These are phyloP conservation scores for Myopa testacea DNA, from an alignment of 2,888 invertebrate species.

Conservation along the genomic window DNA sequence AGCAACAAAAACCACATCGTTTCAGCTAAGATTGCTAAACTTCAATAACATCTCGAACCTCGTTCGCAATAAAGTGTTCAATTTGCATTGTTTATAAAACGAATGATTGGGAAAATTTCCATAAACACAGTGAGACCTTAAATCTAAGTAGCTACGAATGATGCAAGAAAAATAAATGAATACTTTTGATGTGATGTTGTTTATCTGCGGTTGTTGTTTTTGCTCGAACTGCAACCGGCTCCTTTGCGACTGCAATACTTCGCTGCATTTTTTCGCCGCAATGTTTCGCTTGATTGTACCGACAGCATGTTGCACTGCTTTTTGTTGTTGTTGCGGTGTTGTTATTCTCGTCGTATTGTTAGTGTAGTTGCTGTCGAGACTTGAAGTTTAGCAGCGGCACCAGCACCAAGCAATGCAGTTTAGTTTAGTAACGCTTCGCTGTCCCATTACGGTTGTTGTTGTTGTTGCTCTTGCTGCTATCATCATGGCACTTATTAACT, in stretches of 20 bases:
- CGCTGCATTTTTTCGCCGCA: too few relatives aligned
- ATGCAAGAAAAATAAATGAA: too few relatives aligned
- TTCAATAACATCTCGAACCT: too few relatives aligned
- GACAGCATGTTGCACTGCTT: neutral
- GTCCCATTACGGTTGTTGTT: neutral
- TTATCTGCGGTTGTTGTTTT: neutral
- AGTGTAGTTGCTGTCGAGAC: neutral
- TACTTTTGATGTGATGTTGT: neutral
- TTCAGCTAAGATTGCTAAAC: too few relatives aligned
- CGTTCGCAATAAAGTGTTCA: too few relatives aligned
- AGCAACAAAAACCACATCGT: too few relatives aligned
- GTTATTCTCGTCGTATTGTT: neutral
- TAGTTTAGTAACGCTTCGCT: slow-evolving; percentile 14
- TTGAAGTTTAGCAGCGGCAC: neutral
- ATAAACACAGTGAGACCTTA: too few relatives aligned
- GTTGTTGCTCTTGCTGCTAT: neutral
- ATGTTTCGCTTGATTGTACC: neutral
- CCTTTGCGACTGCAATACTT: neutral
- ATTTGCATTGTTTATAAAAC: too few relatives aligned
- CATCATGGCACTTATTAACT: slow-evolving; percentile 1
- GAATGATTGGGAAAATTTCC: too few relatives aligned
- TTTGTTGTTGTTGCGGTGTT: neutral
- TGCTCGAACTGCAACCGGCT: neutral
- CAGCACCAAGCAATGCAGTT: neutral
- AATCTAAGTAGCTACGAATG: too few relatives aligned